Evolutionary conservation across 2,888 invertebrate genomes (phyloP), one percentile per base, ranked within the genome.

Genomic region (Tyria jacobaeae): DNA sequence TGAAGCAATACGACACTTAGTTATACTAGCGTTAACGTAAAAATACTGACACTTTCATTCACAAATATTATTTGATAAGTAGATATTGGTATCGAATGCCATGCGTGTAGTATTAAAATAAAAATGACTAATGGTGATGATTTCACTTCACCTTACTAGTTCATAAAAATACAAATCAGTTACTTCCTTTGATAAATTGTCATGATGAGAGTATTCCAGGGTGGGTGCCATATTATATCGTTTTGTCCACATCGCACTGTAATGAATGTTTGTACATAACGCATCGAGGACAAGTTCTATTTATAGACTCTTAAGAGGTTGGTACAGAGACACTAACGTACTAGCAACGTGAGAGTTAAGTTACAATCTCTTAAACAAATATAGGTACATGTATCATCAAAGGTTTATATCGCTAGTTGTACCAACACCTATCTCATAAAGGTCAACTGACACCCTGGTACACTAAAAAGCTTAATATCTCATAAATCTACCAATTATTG

Each of bases 91-190:
- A 52, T 60, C 14, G 57, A 50, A 62, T 61, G 48, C 47, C 52
- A 60, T 58, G 41, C 31, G 47, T 59, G 47, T 49, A 66, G 44
- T 63, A 75, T 66, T 71, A 70, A 68, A 66, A 70, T 59, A 70
- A 69, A 65, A 57, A 58, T 62, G 60, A 64, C 54, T 68, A 74
- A 70, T 64, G 50, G 75, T 71, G 79, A 85, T 88, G 89, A 89
- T 86, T 89, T 87, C 81, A 81, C 74, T 82, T 76, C 89, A 89
- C 87, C 91, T 91, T 89, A 91, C 86, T 85, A 77, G 84, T 90
- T 91, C 86, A 90, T 91, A 90, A 92, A 92, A 92, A 90, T 89
- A 87, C 89, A 91, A 92, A 92, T 91, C 90, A 90, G 89, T 87
- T 80, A 82, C 91, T 91, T 93, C 92, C 92, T 90, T 87, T 89